A percentile compares a stretch with the other conserved stretches of the same genome.
phyloP scores from a whole-genome alignment of 2,113 vertebrate species.

The Datnioides undecimradiatus region DNA sequence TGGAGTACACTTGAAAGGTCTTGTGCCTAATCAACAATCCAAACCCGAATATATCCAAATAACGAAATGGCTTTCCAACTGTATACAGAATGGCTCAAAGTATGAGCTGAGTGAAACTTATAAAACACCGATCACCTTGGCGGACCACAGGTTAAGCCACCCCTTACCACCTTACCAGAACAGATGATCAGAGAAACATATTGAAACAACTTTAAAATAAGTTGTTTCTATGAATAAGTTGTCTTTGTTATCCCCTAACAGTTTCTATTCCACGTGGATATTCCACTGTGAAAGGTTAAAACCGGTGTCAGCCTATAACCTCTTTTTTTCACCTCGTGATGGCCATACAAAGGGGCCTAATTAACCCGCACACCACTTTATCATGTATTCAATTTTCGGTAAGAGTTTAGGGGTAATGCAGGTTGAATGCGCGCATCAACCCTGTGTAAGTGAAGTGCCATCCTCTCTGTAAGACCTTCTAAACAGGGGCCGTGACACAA shows the following conservation, averaged over 20 bases:
- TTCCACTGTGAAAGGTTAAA: neutral
- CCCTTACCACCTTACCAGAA: too few species aligned
- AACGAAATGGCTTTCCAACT: too few species aligned
- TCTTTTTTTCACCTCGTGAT: neutral
- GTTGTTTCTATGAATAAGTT: too few species aligned
- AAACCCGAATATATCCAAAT: too few species aligned
- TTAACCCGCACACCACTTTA: conserved; percentile 61
- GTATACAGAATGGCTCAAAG: neutral
- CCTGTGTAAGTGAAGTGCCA: conserved; percentile 38
- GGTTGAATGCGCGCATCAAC: conserved; percentile 21
- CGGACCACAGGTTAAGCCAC: too few species aligned
- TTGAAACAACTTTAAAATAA: neutral
- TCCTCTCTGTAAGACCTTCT: conserved; percentile 18
- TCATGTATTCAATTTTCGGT: conserved; percentile 46
- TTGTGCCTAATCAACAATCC: neutral
- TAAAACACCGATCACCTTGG: too few species aligned
- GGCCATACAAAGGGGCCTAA: conserved; percentile 48
- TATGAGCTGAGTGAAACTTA: too few species aligned
- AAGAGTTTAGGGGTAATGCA: conserved; percentile 36
- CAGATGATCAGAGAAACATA: neutral
- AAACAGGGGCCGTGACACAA: conserved; percentile 26
- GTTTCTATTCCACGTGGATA: too few species aligned
- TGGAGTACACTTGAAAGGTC: neutral
- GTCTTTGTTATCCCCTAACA: too few species aligned
- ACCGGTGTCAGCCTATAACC: neutral